phyloP scores from a whole-genome alignment of 2,113 vertebrate genomes.

The Tor tambroides region DNA sequence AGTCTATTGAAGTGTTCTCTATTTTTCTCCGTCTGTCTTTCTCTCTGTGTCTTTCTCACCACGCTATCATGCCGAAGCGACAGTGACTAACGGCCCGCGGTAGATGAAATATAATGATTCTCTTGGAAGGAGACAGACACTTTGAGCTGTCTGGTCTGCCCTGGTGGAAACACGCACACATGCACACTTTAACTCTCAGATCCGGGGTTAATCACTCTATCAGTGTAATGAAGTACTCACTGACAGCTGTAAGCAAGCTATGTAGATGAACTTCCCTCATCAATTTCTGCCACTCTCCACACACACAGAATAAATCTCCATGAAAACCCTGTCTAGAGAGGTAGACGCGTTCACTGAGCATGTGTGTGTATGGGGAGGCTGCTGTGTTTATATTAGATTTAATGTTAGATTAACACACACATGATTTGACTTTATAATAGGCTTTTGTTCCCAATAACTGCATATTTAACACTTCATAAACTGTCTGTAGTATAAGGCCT shows the following conservation, averaged over 20 bases:
- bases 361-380: background rate
- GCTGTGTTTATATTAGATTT: background rate
- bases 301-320: slow-evolving; percentile 68
- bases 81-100: slow-evolving; percentile 70
- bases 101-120: slow-evolving; percentile 65
- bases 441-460: background rate
- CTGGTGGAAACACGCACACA: slow-evolving; percentile 55
- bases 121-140: slow-evolving; percentile 69
- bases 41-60: background rate
- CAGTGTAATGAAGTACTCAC: slow-evolving; percentile 70
- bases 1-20: slow-evolving; percentile 18
- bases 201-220: slow-evolving; percentile 79
- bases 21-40: slow-evolving; percentile 14
- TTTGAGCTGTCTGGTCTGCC: slow-evolving; percentile 70
- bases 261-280: slow-evolving; percentile 50
- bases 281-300: slow-evolving; percentile 68
- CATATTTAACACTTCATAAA: background rate
- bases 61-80: slow-evolving; percentile 53
- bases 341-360: background rate
- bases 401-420: slow-evolving; percentile 13
- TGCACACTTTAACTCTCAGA: slow-evolving; percentile 46
- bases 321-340: slow-evolving; percentile 40
- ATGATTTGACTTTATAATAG: slow-evolving; percentile 1
- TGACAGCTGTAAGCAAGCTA: slow-evolving; percentile 75
- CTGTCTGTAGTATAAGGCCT: background rate